A percentile compares a stretch with the other conserved stretches of the same genome.
phyloP scores from a whole-genome alignment of 2,797 vertebrate genomes.

The Falco columbarius region DNA sequence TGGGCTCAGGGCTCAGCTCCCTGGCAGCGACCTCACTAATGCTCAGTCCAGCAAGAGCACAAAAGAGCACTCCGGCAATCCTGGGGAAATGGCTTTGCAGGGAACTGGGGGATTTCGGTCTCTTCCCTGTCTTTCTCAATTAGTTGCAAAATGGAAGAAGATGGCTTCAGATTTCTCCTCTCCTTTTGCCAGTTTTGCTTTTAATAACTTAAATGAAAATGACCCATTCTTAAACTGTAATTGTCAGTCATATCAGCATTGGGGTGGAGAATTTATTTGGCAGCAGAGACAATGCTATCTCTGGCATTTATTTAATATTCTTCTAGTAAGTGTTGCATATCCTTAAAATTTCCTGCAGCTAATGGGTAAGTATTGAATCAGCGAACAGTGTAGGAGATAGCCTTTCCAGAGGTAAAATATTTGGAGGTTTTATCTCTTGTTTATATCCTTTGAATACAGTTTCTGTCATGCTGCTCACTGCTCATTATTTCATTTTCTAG shows the following conservation, averaged over 20 bases:
- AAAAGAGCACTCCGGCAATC: neutral
- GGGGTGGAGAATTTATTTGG: neutral
- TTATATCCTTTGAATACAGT: neutral
- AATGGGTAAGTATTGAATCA: neutral
- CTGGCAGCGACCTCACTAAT: accelerated
- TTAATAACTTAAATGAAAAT: slow-evolving; percentile 26
- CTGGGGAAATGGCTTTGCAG: neutral
- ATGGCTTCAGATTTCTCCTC: neutral
- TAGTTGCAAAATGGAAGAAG: neutral
- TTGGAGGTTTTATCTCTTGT: neutral
- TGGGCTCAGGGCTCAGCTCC: neutral
- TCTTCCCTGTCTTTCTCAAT: neutral
- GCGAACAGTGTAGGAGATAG: neutral
- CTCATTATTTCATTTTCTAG: neutral
- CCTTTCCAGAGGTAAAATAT: neutral
- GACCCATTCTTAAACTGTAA: neutral
- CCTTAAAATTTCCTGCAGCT: neutral
- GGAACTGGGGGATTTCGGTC: neutral
- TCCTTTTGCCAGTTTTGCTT: neutral
- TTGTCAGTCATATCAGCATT: neutral
- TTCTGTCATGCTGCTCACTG: neutral
- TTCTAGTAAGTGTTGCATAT: neutral
- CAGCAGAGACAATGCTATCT: slow-evolving; percentile 1
- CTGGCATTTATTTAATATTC: slow-evolving; percentile 8
- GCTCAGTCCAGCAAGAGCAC: neutral